Conservation (phyloP, 2,113 vertebrate genomes). For the Elephas maximus region DNA sequence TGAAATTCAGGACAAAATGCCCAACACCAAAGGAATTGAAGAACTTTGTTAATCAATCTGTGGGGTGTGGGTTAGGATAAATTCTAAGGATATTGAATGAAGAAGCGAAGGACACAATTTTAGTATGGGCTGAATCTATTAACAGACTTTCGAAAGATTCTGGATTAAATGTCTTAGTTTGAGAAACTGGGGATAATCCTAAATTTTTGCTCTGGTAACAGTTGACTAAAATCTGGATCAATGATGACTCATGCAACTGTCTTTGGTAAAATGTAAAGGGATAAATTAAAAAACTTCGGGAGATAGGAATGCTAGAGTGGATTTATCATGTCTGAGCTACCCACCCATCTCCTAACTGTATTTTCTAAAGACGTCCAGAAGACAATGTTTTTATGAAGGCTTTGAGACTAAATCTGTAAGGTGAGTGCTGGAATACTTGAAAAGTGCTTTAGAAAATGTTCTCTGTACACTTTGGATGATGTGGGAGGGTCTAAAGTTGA, state of each 20-base stretch:
- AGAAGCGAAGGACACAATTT: background rate
- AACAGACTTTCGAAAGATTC: background rate
- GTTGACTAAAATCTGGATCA: conserved; percentile 16
- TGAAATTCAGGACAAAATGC: background rate
- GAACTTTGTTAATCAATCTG: conserved; percentile 7
- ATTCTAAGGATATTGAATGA: background rate
- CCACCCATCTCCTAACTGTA: background rate
- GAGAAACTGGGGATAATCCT: conserved; percentile 13
- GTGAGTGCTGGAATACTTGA: background rate
- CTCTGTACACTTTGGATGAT: background rate
- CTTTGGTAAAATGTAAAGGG: conserved; percentile 24
- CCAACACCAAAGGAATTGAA: background rate
- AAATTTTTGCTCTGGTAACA: conserved; percentile 12
- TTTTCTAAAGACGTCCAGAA: background rate
- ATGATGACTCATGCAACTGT: background rate
- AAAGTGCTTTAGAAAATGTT: background rate
- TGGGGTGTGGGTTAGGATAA: conserved; percentile 4
- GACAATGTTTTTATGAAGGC: background rate
- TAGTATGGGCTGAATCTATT: background rate
- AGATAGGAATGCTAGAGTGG: background rate
- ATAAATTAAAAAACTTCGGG: background rate
- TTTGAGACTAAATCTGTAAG: background rate
- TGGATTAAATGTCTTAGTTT: background rate
- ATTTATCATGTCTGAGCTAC: conserved; percentile 17
- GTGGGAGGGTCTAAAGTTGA: background rate